Evolutionary conservation across 2,113 vertebrate species (phyloP), one percentile per base, ranked within the genome.

Genomic region (Clarias gariepinus): DNA sequence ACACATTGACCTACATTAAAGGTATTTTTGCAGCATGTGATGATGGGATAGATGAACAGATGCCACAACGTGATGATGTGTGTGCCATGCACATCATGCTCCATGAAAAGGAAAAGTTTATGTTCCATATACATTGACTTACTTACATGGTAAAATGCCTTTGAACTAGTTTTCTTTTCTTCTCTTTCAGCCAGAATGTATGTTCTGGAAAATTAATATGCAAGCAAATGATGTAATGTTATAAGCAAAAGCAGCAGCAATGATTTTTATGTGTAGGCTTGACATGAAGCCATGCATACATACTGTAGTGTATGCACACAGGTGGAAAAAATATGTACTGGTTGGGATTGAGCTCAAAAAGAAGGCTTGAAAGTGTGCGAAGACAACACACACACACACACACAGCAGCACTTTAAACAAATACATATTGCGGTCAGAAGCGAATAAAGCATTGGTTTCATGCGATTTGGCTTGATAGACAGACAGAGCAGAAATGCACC

Each of bases 231-330:
- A 30, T 61, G 68, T 68, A 69, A 64, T 13, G 63, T 41, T 13
- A 21, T 61, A 76, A 78, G 57, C 36, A 85, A 82, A 87, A 15
- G 81, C 60, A 82, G 81, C 60, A 82, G 52, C 10, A 28, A 55
- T 13, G n/a, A 55, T 81, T 80, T 87, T 41, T 66, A 11, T 12
- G 19, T 53, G 61, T 61, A 30, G 36, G 30, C 52, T 25, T 60
- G 15, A 61, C 63, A 15, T 12, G 5, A 11, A 47, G 81, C 81
- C 63, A 71, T 15, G 6, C 30, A 57, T 16, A 30, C 82, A 47
- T 36, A 76, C 73, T 23, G 16, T 15, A 55, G 76, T 55, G 25
- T 30, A 80, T 13, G 4, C 41, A 81, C 21, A 36, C 78, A 61
- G 30, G 78, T 61, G 78, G 57, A 61, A 81, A 77, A 61, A 60